Base-by-base conservation (phyloP, 2,797 vertebrate genomes). In the Phataginus tetradactyla region DNA sequence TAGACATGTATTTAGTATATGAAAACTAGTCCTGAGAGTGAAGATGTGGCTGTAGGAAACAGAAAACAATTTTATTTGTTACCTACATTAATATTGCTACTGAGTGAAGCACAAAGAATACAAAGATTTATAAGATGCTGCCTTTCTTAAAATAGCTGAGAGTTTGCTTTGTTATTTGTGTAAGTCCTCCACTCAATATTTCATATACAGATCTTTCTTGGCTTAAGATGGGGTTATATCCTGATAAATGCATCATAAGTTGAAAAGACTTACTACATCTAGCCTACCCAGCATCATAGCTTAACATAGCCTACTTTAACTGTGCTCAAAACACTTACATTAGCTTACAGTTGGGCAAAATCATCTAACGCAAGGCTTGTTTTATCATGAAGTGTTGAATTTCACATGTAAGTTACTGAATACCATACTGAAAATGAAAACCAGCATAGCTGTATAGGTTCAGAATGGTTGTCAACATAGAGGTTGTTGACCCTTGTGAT, bases 31-130 rank as follows among this genome's bases (percentile, higher is more conserved):
- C 39, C 18, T 81, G 13, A 34, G 27, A 87, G n/a, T 49, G 42
- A 86, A 90, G 14, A 57, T 49, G 27, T 27, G 87, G 51, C 69
- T 72, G 90, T 84, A 83, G 68, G 32, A 96, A 92, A 96, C 0
- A 27, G 39, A 93, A 37, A 8, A 81, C 14, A 49, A 86, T 80
- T 93, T 74, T 80, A 92, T 77, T 95, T 91, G 64, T 74, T 94
- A 17, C n/a, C 32, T 57, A 34, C 64, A 69, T 59, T 37, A 25
- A 69, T 18, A 51, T 1, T 71, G 51, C 61, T 59, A 64, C 8
- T 34, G 7, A 75, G 23, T 71, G 9, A 86, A 86, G 27, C 59
- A 66, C 32, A 81, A 79, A 63, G 53, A 94, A 81, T 53, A 94
- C 7, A 53, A 64, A 89, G 45, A 77, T 64, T 79, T 91, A 27